These are phyloP conservation scores for Rhagologus leucostigma DNA, from an alignment of 2,113 vertebrate genomes.

Conservation along the genomic window DNA sequence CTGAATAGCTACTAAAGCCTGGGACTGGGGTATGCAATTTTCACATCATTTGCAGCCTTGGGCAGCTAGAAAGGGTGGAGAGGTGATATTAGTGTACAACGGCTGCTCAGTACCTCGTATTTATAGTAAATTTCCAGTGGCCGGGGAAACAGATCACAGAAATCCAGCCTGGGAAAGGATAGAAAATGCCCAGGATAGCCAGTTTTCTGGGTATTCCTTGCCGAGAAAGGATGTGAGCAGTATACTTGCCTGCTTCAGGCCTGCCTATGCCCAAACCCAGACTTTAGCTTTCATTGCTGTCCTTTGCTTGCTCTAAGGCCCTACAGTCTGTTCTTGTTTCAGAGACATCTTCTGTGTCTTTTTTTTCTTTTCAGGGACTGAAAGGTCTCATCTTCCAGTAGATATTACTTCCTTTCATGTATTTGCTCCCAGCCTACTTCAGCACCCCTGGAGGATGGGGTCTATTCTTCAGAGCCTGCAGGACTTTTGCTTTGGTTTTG, in stretches of 20 bases:
- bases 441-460: background rate
- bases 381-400: background rate
- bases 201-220: background rate
- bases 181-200: background rate
- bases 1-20: constrained; percentile 1
- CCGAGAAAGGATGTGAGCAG: background rate
- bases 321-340: background rate
- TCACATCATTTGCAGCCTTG: constrained; percentile 44
- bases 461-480: background rate
- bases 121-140: constrained; percentile 51
- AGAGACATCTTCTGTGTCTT: background rate
- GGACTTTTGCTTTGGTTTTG: background rate
- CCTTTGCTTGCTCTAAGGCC: background rate
- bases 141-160: background rate
- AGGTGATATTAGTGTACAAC: background rate
- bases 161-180: background rate
- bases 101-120: constrained; percentile 1
- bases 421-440: background rate
- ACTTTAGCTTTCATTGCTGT: background rate
- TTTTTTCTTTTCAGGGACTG: background rate
- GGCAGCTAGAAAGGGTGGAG: background rate
- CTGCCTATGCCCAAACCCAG: background rate
- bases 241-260: background rate
- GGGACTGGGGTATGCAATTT: constrained; percentile 16
- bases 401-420: background rate